Evolutionary conservation across 2,797 vertebrate species (phyloP), one percentile per base, ranked within the genome.

Genomic region (Ctenopoma kingsleyae): DNA sequence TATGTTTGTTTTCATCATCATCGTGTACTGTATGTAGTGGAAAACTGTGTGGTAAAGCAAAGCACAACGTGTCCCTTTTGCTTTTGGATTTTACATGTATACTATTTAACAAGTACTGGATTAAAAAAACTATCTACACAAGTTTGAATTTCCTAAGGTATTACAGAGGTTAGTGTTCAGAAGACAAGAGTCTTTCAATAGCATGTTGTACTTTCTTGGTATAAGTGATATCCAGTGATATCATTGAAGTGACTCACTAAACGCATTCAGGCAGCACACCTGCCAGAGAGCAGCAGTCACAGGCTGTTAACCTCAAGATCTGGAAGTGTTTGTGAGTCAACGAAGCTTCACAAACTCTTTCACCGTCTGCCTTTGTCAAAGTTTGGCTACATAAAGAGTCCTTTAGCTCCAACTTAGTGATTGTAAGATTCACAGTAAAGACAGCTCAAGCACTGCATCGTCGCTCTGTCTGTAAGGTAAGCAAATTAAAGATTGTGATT

Each of bases 241-340:
- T 57, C 51, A 66, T 20, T 76, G 78, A 83, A 78, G 71, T 76
- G 77, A 81, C 66, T 83, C 71, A 64, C 59, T 78, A 53, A 77
- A 82, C 57, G 80, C 79, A 67, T 56, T 85, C 71, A 82, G 58
- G 83, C 79, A 77, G 84, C 81, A 74, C 93, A 95, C 91, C 94
- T 94, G 94, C 86, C 88, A 87, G 85, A 73, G 71, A 89, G 84
- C 86, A 84, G 82, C 91, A 92, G 94, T 94, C 93, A 94, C 92
- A 94, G 83, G 71, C 93, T 84, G 95, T 94, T 95, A 93, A 94
- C 93, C 93, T 93, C 93, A 92, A 92, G 82, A 90, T 89, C 74
- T 90, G 90, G 88, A 92, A 88, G 89, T 89, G 87, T 91, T 85
- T 87, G 85, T 82, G 80, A 92, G 87, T 88, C 89, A 93, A 81